Evolutionary conservation across 2,888 invertebrate species (phyloP), one percentile per base, ranked within the genome.

Genomic region (Hydroisotoma schaefferi): DNA sequence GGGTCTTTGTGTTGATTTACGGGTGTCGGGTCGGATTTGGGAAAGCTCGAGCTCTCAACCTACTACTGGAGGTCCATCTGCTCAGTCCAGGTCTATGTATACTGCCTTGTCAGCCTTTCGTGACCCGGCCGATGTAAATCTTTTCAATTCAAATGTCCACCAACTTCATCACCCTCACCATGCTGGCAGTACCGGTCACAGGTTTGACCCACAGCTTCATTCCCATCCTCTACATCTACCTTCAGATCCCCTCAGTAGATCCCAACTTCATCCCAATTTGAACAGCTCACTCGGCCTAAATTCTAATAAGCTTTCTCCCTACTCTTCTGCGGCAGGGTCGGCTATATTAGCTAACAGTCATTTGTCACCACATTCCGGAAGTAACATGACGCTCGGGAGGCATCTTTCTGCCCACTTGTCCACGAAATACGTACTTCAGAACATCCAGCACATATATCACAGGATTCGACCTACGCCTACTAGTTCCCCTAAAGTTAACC

Each of bases 21-120:
- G 71, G 67, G 72, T 72, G 49, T 65, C 68, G 57, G 69, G 70
- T 63, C 65, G 72, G 47, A 70, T 69, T 52, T 70, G 72, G 70
- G 72, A 70, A 61, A 67, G 64, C 38, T 49, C 61, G 28, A 51
- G 52, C 37, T 23, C 15, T 18, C 20, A 26, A 22, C 26, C 28
- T 49, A 58, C 54, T 43, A 61, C 67, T 63, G 66, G 59, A 57
- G 60, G 63, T 55, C 57, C 58, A 51, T 57, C 61, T 63, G 63
- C 71, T 56, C 67, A 67, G 63, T 68, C 68, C 60, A 66, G 68
- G 63, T 64, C 72, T 61, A 73, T 71, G 67, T 71, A 71, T 66
- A 71, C 71, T 61, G 62, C 71, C 59, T 63, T 71, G 65, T 71
- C 71, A 67, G 73, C 73, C 60, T 73, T 73, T 65, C 73, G 66